Conservation (phyloP, 2,888 invertebrate species). For the Acanthococcus lagerstroemiae region DNA sequence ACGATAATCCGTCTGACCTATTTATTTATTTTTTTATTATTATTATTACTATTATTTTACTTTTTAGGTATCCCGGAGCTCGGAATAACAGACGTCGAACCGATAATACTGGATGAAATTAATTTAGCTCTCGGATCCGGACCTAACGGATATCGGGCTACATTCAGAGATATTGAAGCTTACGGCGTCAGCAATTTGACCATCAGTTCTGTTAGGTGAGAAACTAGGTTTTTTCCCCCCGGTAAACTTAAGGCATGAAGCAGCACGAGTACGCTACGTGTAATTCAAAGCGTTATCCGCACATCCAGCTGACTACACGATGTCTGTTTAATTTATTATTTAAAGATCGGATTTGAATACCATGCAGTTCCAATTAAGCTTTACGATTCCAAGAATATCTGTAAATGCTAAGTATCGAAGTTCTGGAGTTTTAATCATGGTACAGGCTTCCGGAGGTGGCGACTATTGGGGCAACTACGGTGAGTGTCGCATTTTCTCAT, state of each 20-base stretch:
- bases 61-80: slow-evolving; percentile 58
- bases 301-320: too few species aligned
- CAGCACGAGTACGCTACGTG: too few species aligned
- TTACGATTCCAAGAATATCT: slow-evolving; percentile 68
- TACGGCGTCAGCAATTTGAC: slow-evolving; percentile 71
- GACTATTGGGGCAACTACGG: slow-evolving; percentile 86
- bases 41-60: not conserved
- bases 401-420: slow-evolving; percentile 71
- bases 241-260: too few species aligned
- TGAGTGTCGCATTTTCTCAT: slow-evolving; percentile 44
- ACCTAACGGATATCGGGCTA: slow-evolving; percentile 71
- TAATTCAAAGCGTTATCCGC: too few species aligned
- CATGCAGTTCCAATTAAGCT: slow-evolving; percentile 68
- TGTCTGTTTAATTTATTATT: slow-evolving; percentile 32
- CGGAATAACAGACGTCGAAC: slow-evolving; percentile 55
- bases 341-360: slow-evolving; percentile 64
- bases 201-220: slow-evolving; percentile 65
- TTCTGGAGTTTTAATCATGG: slow-evolving; percentile 65
- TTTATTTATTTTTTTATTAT: not conserved
- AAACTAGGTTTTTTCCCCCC: too few species aligned
- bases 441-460: slow-evolving; percentile 73
- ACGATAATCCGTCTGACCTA: not conserved
- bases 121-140: slow-evolving; percentile 68
- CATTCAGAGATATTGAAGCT: slow-evolving; percentile 68
- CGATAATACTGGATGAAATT: slow-evolving; percentile 71